Percentiles rank a stretch among this genome's conserved stretches.
Evolutionary conservation across 2,797 vertebrate species (phyloP).

Genomic region (Pteropus rufus): DNA sequence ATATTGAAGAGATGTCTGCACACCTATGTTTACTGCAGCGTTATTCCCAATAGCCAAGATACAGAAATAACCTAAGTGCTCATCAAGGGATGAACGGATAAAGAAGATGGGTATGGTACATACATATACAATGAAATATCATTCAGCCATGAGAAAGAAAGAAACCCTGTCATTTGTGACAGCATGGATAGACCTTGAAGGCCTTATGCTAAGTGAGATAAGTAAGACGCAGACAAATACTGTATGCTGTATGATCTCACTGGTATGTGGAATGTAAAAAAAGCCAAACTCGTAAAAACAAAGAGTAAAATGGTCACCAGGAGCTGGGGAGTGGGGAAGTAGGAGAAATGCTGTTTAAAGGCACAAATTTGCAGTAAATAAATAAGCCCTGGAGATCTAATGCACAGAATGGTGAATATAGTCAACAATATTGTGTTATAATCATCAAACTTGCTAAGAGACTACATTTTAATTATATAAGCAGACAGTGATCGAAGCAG

Average conservation of each 20-base stretch:
- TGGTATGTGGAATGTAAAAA: background rate
- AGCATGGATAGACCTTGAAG: background rate
- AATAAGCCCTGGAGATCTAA: background rate
- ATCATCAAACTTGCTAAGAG: background rate
- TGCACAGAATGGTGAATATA: background rate
- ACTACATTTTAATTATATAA: background rate
- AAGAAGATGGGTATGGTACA: background rate
- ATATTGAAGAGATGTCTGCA: background rate
- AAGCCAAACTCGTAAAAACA: background rate
- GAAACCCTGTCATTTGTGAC: background rate
- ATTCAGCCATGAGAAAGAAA: background rate
- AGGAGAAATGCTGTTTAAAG: background rate
- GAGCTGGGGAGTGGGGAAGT: background rate
- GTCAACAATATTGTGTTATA: background rate
- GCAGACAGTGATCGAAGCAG: fast-evolving
- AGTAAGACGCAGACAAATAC: background rate
- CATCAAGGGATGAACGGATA: background rate
- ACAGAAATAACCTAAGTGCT: background rate
- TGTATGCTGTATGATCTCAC: background rate
- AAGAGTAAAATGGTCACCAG: background rate
- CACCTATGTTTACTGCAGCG: background rate
- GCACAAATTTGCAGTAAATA: background rate
- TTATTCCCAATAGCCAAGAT: background rate
- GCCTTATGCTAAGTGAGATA: background rate
- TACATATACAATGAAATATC: background rate